Evolutionary conservation across 2,797 vertebrate species (phyloP).

Genomic region (Zenarchopterus dispar): DNA sequence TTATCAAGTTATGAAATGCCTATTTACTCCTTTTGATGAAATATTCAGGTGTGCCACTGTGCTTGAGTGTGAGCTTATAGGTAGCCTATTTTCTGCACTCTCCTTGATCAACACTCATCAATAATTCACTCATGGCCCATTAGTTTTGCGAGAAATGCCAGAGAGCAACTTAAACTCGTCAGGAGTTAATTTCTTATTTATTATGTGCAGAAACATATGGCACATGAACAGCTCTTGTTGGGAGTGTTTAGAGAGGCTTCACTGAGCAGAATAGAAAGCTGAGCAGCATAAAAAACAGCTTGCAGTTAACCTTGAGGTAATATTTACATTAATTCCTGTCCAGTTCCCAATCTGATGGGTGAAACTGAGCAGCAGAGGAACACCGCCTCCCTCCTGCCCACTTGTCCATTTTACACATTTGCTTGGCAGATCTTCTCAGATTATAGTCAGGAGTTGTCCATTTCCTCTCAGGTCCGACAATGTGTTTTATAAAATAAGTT

Average conservation of each 20-base stretch:
- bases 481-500: conserved; percentile 64
- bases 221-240: conserved; percentile 17
- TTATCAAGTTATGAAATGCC: conserved; percentile 54
- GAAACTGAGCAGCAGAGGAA: conserved; percentile 7
- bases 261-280: conserved; percentile 14
- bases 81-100: conserved; percentile 68
- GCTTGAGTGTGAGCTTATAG: conserved; percentile 50
- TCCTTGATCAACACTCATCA: conserved; percentile 76
- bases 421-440: conserved; percentile 21
- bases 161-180: conserved; percentile 55
- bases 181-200: conserved; percentile 65
- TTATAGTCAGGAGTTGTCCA: conserved; percentile 45
- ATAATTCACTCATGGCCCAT: conserved; percentile 74
- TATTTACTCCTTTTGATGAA: conserved; percentile 68
- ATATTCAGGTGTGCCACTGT: conserved; percentile 61
- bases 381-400: not conserved
- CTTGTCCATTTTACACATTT: conserved; percentile 34
- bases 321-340: conserved; percentile 53
- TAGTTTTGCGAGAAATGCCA: conserved; percentile 64
- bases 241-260: conserved; percentile 36
- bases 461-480: conserved; percentile 48
- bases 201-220: conserved; percentile 45
- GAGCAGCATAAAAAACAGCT: conserved; percentile 33
- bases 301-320: conserved; percentile 52
- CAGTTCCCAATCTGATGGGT: conserved; percentile 27